Conservation (phyloP, 2,797 vertebrate species). For the Acrocephalus scirpaceus region DNA sequence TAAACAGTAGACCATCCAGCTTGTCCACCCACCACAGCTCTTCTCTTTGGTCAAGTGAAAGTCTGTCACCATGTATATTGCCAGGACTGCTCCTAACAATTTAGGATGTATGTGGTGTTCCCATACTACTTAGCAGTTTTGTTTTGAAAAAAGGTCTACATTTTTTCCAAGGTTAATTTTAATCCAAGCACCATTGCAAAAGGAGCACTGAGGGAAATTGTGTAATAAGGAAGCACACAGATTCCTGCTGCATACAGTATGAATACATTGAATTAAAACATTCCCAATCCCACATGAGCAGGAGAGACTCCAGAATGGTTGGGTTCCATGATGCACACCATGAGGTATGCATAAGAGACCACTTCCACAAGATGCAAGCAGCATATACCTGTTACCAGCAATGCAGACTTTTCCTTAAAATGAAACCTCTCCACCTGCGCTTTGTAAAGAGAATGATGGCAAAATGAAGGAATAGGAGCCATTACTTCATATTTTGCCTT, state of each 20-base stretch:
- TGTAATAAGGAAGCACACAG: background rate
- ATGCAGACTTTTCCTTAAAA: background rate
- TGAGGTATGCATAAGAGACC: background rate
- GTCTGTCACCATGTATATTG: background rate
- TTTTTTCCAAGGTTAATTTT: background rate
- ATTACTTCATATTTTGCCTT: background rate
- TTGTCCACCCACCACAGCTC: background rate
- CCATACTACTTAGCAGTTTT: background rate
- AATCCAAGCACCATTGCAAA: background rate
- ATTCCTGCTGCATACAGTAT: background rate
- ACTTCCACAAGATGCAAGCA: background rate
- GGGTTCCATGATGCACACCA: no score
- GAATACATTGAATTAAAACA: background rate
- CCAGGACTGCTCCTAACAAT: background rate
- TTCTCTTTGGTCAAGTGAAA: background rate
- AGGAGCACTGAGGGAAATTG: background rate
- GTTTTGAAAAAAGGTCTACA: background rate
- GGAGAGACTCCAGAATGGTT: background rate
- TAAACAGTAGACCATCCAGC: background rate
- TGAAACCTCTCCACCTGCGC: fast-evolving
- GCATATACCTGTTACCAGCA: background rate
- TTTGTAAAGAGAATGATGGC: background rate
- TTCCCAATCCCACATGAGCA: background rate
- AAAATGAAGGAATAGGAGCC: background rate
- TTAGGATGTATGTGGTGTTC: background rate